Evolutionary conservation across 2,888 invertebrate species (phyloP), one percentile per base, ranked within the genome.

Genomic region (Strigamia maritima): DNA sequence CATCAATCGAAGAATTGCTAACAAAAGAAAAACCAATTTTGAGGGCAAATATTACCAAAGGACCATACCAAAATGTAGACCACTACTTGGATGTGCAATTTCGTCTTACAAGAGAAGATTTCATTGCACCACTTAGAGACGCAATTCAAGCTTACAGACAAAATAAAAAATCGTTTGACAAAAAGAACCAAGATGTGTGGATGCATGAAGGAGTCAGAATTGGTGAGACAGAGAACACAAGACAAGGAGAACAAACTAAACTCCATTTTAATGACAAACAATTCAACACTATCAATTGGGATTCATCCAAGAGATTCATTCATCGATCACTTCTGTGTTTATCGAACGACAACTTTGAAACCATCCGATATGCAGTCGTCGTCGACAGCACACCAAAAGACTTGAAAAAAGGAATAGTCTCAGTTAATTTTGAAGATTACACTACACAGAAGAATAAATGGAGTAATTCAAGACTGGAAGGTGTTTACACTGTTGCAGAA

Each of bases 81-180:
- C 90, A 93, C 83, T 95, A 95, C 84, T 86, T 95, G 31, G 92
- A 93, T 82, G 87, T 91, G 16, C 94, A 94, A 82, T 93, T 93
- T 83, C 89, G 92, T 49, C 87, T 94, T 40, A 84, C 94, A 77
- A 87, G 93, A 44, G 94, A 95, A 87, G 95, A 95, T 85, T 94
- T 92, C 84, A 88, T 93, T 44, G 88, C 89, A 22, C 93, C 94
- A 0, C 84, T 95, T 28, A 86, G 92, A 38, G 89, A 90, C 83
- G 92, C 92, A 80, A 88, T 93, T 85, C 84, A 84, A 82, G 87
- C 88, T 83, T 90, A 89, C 83, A 84, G 14, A 14, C 3, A 19
- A 10, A 8, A 8, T 40, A 40, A 40, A 14, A 14, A 40, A 40
- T 40, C 14, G 8, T 14, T 4, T 12, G 49, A 16, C 4, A 49